Conservation (phyloP, 1,140 invertebrate species). For the Bombus superbus region DNA sequence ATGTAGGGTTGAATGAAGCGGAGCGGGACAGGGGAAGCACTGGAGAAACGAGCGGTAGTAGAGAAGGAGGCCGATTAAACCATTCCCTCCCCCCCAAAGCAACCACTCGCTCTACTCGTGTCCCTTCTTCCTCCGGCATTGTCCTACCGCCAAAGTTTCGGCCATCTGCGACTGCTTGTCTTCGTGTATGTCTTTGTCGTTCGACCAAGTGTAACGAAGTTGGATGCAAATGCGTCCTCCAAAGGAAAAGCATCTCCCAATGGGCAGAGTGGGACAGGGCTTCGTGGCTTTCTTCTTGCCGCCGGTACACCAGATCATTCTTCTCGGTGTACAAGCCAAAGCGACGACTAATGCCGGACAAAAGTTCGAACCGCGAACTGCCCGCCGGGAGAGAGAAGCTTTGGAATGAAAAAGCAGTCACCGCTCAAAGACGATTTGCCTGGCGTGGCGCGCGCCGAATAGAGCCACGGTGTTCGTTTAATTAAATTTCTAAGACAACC, state of each 20-base stretch:
- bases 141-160: conserved; percentile 46
- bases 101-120: conserved; percentile 6
- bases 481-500: conserved; percentile 41
- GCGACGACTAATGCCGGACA: conserved; percentile 29
- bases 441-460: background rate
- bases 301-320: background rate
- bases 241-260: conserved; percentile 38
- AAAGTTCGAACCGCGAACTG: background rate
- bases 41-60: background rate
- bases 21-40: too few relatives aligned
- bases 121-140: conserved; percentile 32
- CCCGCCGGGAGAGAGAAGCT: too few relatives aligned
- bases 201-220: conserved; percentile 47
- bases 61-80: conserved; percentile 49
- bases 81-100: background rate
- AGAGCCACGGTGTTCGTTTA: conserved; percentile 8
- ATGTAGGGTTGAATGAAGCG: background rate
- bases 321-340: conserved; percentile 35
- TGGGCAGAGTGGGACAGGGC: background rate
- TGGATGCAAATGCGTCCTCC: conserved; percentile 50
- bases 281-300: conserved; percentile 37
- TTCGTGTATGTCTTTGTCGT: conserved; percentile 51
- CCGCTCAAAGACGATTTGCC: conserved; percentile 1
- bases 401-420: conserved; percentile 7
- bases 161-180: conserved; percentile 43